A percentile compares a stretch with the other conserved stretches of the same genome.
phyloP scores from a whole-genome alignment of 1,140 invertebrate genomes.

The Rhizoglyphus robini region DNA sequence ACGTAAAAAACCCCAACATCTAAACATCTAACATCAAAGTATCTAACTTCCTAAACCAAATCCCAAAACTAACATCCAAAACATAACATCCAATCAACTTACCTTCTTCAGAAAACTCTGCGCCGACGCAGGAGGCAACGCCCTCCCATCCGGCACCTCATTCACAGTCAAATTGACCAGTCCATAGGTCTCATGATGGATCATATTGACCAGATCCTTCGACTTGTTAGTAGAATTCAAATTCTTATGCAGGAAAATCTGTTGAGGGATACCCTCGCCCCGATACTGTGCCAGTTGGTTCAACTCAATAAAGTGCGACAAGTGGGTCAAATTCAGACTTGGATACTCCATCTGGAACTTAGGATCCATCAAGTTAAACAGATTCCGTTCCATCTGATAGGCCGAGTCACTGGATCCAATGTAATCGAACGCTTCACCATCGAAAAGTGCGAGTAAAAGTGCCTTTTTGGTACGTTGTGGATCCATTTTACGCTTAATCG shows the following conservation, averaged over 20 bases:
- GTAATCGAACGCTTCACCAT: slow-evolving; percentile 86
- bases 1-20: too few relatives aligned
- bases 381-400: slow-evolving; percentile 58
- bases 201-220: background rate
- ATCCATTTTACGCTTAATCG: slow-evolving; percentile 30
- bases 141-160: slow-evolving; percentile 25
- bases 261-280: too few relatives aligned
- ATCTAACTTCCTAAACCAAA: too few relatives aligned
- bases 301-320: slow-evolving; percentile 21
- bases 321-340: slow-evolving; percentile 73
- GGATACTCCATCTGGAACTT: slow-evolving; percentile 43
- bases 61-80: too few relatives aligned
- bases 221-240: background rate
- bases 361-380: slow-evolving; percentile 42
- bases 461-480: slow-evolving; percentile 39
- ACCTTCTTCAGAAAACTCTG: slow-evolving; percentile 58
- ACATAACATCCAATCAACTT: too few relatives aligned
- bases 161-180: background rate
- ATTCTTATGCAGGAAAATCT: background rate
- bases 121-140: slow-evolving; percentile 67
- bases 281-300: background rate
- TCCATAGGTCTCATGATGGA: background rate
- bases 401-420: slow-evolving; percentile 80
- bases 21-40: too few relatives aligned
- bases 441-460: slow-evolving; percentile 71